These are phyloP conservation scores for Oceanodroma leucorhoa DNA, from an alignment of 2,797 vertebrate genomes.

Conservation along the genomic window DNA sequence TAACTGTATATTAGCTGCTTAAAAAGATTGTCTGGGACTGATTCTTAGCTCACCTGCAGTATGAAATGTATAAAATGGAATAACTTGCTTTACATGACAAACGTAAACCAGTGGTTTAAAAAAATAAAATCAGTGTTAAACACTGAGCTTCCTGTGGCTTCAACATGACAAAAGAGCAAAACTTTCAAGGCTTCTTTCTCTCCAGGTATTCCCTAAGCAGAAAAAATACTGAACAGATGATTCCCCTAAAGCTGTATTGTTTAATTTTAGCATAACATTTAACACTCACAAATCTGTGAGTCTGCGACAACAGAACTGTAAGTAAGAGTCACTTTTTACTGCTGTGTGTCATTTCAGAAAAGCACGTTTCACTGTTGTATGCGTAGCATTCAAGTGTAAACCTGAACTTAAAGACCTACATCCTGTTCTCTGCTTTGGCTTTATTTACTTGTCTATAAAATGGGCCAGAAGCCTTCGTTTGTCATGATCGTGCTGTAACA, in stretches of 20 bases:
- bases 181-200: background rate
- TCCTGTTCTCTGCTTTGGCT: background rate
- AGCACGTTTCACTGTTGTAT: accelerated
- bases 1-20: background rate
- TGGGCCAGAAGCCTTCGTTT: background rate
- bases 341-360: background rate
- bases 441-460: background rate
- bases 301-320: background rate
- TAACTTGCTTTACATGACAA: background rate
- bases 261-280: background rate
- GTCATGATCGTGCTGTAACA: background rate
- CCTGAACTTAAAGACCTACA: background rate
- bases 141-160: background rate
- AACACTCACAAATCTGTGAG: background rate
- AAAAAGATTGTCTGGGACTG: background rate
- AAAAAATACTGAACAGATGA: background rate
- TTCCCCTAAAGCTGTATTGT: background rate
- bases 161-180: background rate
- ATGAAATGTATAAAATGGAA: background rate
- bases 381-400: background rate
- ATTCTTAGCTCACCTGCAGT: background rate
- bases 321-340: background rate
- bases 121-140: background rate
- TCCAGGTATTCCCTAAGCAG: background rate
- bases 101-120: background rate